phyloP scores from a whole-genome alignment of 64 coral and sea anemone species.

The Anthopleura sola region DNA sequence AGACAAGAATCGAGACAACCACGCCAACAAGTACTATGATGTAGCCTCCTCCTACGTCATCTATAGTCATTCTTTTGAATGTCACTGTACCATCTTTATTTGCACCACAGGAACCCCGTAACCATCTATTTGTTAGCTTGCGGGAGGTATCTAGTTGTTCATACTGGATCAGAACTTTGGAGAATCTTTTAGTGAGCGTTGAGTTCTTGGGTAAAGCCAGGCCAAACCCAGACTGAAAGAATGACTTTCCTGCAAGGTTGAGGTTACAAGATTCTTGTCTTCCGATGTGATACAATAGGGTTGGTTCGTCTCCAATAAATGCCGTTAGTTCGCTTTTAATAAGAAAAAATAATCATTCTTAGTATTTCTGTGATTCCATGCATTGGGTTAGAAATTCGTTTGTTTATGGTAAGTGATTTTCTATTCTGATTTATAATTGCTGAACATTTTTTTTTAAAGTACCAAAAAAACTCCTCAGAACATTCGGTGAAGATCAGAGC shows the following conservation, averaged over 20 bases:
- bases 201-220: conserved; percentile 49
- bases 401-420: too few species aligned
- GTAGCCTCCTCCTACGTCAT: conserved; percentile 21
- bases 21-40: conserved; percentile 1
- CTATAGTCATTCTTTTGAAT: conserved; percentile 20
- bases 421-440: too few species aligned
- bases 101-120: conserved; percentile 17
- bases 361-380: too few species aligned
- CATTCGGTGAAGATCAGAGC: too few species aligned
- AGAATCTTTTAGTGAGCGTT: conserved; percentile 24
- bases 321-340: conserved; percentile 27
- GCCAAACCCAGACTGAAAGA: conserved; percentile 59
- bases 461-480: too few species aligned
- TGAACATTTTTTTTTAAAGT: too few species aligned
- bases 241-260: conserved; percentile 51
- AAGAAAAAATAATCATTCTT: too few species aligned
- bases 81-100: neutral
- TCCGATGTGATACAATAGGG: conserved; percentile 25
- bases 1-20: neutral
- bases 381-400: too few species aligned
- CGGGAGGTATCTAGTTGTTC: conserved; percentile 39
- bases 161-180: conserved; percentile 30
- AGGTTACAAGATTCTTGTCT: conserved; percentile 24
- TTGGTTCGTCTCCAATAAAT: conserved; percentile 52
- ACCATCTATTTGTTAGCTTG: conserved; percentile 27